phyloP scores from a whole-genome alignment of 1,140 invertebrate species.

The Papilio machaon region DNA sequence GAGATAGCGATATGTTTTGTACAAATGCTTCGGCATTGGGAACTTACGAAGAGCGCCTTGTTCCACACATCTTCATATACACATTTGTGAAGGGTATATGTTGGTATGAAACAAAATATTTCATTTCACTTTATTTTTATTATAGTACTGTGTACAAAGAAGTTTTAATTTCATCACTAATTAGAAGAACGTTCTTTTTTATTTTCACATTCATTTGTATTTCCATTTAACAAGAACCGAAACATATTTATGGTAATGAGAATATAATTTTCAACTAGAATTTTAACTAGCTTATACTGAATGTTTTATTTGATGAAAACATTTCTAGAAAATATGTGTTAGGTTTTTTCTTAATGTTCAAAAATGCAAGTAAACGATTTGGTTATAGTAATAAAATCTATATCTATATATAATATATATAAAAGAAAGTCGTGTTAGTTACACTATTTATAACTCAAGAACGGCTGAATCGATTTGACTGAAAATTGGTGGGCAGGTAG shows the following conservation, averaged over 20 bases:
- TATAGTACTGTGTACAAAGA: not conserved
- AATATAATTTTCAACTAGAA: not conserved
- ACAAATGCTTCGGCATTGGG: too few species aligned
- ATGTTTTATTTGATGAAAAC: not conserved
- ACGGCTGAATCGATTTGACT: too few species aligned
- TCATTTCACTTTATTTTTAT: not conserved
- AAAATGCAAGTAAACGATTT: not conserved
- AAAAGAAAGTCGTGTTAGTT: too few species aligned
- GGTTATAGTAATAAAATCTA: too few species aligned
- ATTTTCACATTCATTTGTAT: not conserved
- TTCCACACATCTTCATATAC: not conserved
- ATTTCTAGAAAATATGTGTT: not conserved
- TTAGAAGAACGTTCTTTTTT: not conserved
- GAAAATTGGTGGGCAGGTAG: too few species aligned
- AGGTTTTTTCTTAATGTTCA: not conserved
- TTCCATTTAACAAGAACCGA: slow-evolving; percentile 6
- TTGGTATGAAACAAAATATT: not conserved
- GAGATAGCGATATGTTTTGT: too few species aligned
- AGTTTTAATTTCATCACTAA: not conserved
- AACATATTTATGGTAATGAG: slow-evolving; percentile 9
- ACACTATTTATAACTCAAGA: too few species aligned
- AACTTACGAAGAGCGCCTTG: too few species aligned
- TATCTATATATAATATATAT: too few species aligned
- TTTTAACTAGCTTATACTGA: not conserved
- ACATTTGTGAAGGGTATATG: not conserved